Base-by-base conservation (phyloP, 2,113 vertebrate genomes). In the Gymnocephalus cernua region DNA sequence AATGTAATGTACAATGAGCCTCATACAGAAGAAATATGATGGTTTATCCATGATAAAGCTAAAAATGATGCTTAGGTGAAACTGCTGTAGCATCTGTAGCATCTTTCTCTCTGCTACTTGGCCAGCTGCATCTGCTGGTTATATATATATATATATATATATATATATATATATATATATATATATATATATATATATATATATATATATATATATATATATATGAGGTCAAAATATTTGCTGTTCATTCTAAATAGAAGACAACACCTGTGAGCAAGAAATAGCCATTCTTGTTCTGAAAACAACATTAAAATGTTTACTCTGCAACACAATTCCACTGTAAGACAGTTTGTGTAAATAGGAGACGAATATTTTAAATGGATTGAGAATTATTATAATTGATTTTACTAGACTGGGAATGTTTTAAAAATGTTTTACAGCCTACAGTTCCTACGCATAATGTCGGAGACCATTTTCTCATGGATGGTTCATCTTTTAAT, bases 201-300 rank as follows among this genome's bases (percentile, higher is more conserved):
- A n/a, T n/a, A n/a, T n/a, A n/a, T n/a, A n/a, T n/a, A n/a, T n/a
- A n/a, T n/a, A n/a, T n/a, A n/a, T n/a, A n/a, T n/a, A n/a, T n/a
- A n/a, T n/a, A n/a, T n/a, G 10, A 29, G 38, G 56, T 32, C 9
- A 61, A 66, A 23, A 47, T 3, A 1, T 57, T 45, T 61, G 8
- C 48, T 16, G 0, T 71, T 79, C 1, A 1, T 21, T 88, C 61
- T 81, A 66, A 53, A 85, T 62, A 75, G n/a, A 69, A 61, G 38
- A 67, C n/a, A 67, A 25, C 54, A 83, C 12, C 61, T 76, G 68
- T 29, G 19, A 48, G 11, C 6, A 16, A 35, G n/a, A 76, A 57
- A 77, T 0, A 6, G 16, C 18, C 35, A 47, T 27, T 21, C 18
- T 61, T 41, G 41, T 16, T 21, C 45, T 44, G 27, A 13, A 65